phyloP scores from a whole-genome alignment of 2,113 vertebrate species.

The Lepisosteus osseus region DNA sequence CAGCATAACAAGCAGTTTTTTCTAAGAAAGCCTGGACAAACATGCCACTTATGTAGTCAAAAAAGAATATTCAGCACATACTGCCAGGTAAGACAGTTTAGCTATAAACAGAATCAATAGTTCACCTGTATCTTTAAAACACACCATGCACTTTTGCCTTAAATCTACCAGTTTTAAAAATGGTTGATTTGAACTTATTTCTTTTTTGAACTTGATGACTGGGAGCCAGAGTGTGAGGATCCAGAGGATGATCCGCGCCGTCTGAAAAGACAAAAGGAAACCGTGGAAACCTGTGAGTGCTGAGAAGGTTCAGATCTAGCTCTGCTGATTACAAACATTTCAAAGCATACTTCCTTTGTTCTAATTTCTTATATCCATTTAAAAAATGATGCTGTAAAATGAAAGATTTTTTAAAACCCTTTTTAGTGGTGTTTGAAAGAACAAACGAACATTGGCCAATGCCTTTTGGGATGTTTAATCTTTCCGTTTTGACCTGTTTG shows the following conservation, averaged over 20 bases:
- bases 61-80: conserved; percentile 22
- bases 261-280: conserved; percentile 76
- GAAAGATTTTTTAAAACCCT: too few species aligned
- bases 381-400: too few species aligned
- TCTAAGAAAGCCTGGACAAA: conserved; percentile 16
- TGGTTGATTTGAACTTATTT: conserved; percentile 72
- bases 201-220: conserved; percentile 90
- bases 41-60: conserved; percentile 4
- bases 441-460: too few species aligned
- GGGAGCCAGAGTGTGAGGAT: conserved; percentile 94
- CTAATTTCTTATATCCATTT: too few species aligned
- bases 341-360: too few species aligned
- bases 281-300: conserved; percentile 45
- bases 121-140: conserved; percentile 41
- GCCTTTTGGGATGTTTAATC: not conserved
- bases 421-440: too few species aligned
- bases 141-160: conserved; percentile 63
- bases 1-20: conserved; percentile 17
- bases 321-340: too few species aligned
- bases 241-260: conserved; percentile 84
- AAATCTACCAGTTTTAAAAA: conserved; percentile 33
- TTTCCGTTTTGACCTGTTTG: not conserved
- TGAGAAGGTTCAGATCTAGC: not conserved
- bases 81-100: conserved; percentile 30
- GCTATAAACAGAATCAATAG: conserved; percentile 48